Percentiles rank a stretch among this genome's conserved stretches.
Evolutionary conservation across 1,140 invertebrate species (phyloP).

Genomic region (Dysdera silvatica): DNA sequence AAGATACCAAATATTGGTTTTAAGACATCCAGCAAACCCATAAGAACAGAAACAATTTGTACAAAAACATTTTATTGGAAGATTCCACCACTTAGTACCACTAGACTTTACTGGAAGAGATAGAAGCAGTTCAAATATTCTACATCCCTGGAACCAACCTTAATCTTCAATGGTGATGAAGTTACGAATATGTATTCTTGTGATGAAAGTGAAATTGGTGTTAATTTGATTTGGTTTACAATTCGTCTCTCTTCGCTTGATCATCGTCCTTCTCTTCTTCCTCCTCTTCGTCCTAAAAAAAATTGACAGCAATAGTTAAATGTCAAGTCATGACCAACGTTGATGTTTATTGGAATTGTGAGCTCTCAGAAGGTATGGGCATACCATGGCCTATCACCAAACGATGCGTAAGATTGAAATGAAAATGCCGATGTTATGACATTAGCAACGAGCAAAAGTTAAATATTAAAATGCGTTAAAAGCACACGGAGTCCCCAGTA

Average conservation of each 20-base stretch:
- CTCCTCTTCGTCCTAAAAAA: conserved; percentile 22
- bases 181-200: too few species aligned
- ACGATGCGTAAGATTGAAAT: neutral
- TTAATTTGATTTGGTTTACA: too few species aligned
- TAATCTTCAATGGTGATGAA: too few species aligned
- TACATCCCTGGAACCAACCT: too few species aligned
- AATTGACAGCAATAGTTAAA: neutral
- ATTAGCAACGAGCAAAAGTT: neutral
- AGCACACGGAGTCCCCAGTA: neutral
- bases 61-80: too few species aligned
- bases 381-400: neutral
- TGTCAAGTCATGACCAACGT: neutral
- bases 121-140: too few species aligned
- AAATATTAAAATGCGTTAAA: neutral
- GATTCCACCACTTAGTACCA: too few species aligned
- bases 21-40: too few species aligned
- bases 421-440: neutral
- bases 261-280: conserved; percentile 19
- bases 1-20: too few species aligned
- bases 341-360: neutral
- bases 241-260: conserved; percentile 21
- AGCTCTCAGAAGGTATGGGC: neutral
- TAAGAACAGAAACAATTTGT: too few species aligned
- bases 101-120: too few species aligned
- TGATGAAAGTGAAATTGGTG: too few species aligned